Evolutionary conservation across 2,888 invertebrate species (phyloP), one percentile per base, ranked within the genome.

Genomic region (Metacarcinus magister): DNA sequence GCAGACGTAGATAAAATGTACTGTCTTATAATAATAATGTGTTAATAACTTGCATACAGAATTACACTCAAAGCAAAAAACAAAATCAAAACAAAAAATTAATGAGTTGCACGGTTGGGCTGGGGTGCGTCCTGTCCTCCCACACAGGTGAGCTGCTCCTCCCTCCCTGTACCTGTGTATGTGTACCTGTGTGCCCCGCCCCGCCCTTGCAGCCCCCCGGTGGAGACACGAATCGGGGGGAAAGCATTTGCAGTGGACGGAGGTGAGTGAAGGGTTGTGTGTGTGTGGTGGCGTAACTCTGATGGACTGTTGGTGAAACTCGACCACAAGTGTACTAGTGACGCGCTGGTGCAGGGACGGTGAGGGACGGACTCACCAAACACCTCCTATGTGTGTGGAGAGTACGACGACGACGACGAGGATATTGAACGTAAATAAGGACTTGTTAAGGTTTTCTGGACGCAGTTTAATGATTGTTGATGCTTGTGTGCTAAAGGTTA

Each of bases 181-280:
- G 48, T 89, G 89, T 89, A 28, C 23, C 0, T 91, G 46, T 91
- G 48, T 91, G 32, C 87, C 39, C 28, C 46, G n/a, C 48, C 28
- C 91, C 10, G 75, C 75, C 23, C 75, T 23, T 23, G 75, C 75
- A 4, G 87, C 32, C 39, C 87, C 39, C 5, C 87, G 16, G 87
- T 39, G 87, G 32, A 87, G 8, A 16, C 46, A 54, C 7, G 92
- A 19, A 32, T 19, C n/a, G 44, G 46, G 92, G 91, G 28, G 75
- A 75, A 75, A 75, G 75, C 75, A 75, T n/a, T 16, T 75, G 75
- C 48, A 8, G 48, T 5, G 48, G 48, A 48, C 28, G 19, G 75
- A 75, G 75, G 75, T 75, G 75, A 87, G 87, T 87, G 87, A 87
- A 87, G 87, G 87, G 87, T 10, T 32, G 75, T 23, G 39, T 39